Evolutionary conservation across 2,113 vertebrate genomes (phyloP).

Genomic region (Pluvialis apricaria): DNA sequence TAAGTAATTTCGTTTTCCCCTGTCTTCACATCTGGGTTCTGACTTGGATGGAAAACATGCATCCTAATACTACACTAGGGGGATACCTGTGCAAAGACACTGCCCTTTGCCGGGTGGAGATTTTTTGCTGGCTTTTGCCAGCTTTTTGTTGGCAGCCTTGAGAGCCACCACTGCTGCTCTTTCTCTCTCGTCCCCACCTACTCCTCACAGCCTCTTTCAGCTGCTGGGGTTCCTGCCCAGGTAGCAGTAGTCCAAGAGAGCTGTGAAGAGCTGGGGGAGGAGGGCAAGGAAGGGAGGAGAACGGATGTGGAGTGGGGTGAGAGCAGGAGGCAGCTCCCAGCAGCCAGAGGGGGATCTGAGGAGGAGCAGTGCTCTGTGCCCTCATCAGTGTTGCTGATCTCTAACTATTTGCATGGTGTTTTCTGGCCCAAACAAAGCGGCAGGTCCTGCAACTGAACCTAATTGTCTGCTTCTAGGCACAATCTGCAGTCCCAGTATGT

Average conservation of each 20-base stretch:
- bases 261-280: background rate
- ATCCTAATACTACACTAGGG: background rate
- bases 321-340: background rate
- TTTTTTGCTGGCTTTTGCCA: no score
- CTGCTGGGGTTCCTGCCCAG: background rate
- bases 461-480: background rate
- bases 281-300: background rate
- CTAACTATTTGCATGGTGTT: fast-evolving
- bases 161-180: background rate
- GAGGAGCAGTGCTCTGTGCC: background rate
- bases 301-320: background rate
- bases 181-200: background rate
- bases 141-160: background rate
- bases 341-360: background rate
- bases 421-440: background rate
- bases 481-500: background rate
- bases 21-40: background rate
- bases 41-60: background rate
- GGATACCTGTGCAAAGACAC: background rate
- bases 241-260: background rate
- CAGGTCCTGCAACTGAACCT: background rate
- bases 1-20: background rate
- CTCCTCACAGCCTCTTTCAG: background rate
- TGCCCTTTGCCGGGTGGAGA: background rate
- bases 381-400: background rate